These are phyloP conservation scores for Brachystomella parvula DNA, from an alignment of 1,140 invertebrate genomes.

Conservation along the genomic window DNA sequence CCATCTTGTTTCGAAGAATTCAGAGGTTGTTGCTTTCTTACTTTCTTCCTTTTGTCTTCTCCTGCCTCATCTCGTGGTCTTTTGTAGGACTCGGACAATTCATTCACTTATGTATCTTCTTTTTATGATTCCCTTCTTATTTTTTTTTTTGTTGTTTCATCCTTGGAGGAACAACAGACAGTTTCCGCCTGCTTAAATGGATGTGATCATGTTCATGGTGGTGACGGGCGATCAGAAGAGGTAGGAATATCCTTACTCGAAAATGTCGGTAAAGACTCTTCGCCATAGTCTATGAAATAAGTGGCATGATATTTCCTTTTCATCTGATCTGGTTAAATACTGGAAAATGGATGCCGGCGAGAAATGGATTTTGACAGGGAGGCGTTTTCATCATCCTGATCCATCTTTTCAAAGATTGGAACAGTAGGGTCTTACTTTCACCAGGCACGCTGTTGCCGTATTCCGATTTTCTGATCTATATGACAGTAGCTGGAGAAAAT, in stretches of 20 bases:
- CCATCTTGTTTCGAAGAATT: background rate
- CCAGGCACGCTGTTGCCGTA: background rate
- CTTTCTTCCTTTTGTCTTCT: background rate
- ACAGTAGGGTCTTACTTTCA: background rate
- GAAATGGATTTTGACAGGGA: background rate
- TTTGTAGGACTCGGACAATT: background rate
- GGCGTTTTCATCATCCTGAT: background rate
- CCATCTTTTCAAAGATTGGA: background rate
- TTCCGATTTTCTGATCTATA: background rate
- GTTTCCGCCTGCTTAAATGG: too few relatives aligned
- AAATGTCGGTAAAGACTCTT: background rate
- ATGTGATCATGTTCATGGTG: background rate
- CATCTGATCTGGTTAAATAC: background rate
- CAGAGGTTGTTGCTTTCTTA: background rate
- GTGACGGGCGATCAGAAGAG: background rate
- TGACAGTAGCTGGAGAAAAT: background rate
- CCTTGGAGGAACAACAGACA: too few relatives aligned
- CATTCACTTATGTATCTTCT: background rate
- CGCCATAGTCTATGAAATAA: background rate
- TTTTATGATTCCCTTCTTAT: background rate
- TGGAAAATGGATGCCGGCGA: background rate
- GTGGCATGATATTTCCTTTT: background rate
- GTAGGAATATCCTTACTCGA: background rate
- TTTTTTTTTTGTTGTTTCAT: constrained; percentile 8
- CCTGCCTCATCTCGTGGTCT: background rate